A percentile compares a stretch with the other conserved stretches of the same genome.
phyloP scores from a whole-genome alignment of 2,113 vertebrate species.

The Tympanuchus pallidicinctus region DNA sequence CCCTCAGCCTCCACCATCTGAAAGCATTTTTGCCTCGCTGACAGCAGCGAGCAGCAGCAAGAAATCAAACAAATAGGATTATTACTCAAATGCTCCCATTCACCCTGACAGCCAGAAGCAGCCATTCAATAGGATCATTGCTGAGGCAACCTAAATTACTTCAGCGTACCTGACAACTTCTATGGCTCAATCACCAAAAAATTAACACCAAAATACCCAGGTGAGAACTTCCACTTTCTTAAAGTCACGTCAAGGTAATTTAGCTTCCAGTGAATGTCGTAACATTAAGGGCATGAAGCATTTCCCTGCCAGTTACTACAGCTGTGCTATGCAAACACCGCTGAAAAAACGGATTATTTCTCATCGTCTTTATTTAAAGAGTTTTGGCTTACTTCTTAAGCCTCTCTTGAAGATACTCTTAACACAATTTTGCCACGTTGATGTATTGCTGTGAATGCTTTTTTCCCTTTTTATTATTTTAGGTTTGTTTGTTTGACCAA shows the following conservation, averaged over 20 bases:
- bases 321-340: neutral
- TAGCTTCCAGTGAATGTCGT: neutral
- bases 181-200: neutral
- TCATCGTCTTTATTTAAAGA: neutral
- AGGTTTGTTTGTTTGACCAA: neutral
- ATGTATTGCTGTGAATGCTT: neutral
- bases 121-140: neutral
- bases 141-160: neutral
- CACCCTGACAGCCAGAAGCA: neutral
- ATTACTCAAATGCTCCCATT: neutral
- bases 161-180: neutral
- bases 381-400: fast-evolving
- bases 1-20: neutral
- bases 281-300: neutral
- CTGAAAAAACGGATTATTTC: neutral
- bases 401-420: neutral
- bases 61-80: slow-evolving; percentile 26
- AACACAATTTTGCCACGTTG: neutral
- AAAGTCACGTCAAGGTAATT: fast-evolving
- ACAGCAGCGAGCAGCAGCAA: neutral
- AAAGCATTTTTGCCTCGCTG: neutral
- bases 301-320: neutral
- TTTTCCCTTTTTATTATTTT: neutral
- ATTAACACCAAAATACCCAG: neutral
- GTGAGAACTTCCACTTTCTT: neutral